phyloP scores from a whole-genome alignment of 2,797 vertebrate genomes.

The Leucoraja ocellata region DNA sequence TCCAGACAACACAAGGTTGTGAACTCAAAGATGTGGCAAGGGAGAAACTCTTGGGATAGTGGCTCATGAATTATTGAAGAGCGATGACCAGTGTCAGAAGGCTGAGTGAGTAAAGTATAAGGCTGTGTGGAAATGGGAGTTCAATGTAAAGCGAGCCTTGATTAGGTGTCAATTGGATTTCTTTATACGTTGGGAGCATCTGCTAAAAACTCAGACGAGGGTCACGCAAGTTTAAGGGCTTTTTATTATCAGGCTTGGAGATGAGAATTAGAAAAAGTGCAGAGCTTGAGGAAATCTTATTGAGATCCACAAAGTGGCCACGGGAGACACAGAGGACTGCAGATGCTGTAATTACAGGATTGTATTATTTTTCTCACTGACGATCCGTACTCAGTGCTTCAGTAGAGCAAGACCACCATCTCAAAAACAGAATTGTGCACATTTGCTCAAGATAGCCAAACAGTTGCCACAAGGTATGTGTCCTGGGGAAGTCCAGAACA shows the following conservation, averaged over 20 bases:
- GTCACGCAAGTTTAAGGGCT: background rate
- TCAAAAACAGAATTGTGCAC: background rate
- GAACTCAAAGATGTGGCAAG: background rate
- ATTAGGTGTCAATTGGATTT: background rate
- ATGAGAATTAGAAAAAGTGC: background rate
- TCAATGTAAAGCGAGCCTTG: background rate
- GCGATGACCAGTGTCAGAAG: background rate
- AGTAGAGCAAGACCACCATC: background rate
- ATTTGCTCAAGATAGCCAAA: background rate
- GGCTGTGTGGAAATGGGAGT: background rate
- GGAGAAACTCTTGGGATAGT: background rate
- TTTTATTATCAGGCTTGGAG: background rate
- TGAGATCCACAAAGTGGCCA: background rate
- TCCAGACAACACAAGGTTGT: background rate
- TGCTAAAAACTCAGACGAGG: background rate
- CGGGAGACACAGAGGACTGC: no score
- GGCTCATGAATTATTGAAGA: constrained; percentile 10
- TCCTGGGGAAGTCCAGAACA: no score
- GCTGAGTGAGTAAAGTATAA: background rate
- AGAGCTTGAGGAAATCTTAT: background rate
- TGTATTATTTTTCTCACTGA: background rate
- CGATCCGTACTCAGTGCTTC: no score
- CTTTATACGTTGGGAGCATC: background rate
- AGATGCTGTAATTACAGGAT: background rate
- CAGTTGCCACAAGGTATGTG: background rate